Percentiles rank a stretch among this genome's conserved stretches.
phyloP scores from a whole-genome alignment of 2,797 vertebrate species.

The Ambastaia sidthimunki region DNA sequence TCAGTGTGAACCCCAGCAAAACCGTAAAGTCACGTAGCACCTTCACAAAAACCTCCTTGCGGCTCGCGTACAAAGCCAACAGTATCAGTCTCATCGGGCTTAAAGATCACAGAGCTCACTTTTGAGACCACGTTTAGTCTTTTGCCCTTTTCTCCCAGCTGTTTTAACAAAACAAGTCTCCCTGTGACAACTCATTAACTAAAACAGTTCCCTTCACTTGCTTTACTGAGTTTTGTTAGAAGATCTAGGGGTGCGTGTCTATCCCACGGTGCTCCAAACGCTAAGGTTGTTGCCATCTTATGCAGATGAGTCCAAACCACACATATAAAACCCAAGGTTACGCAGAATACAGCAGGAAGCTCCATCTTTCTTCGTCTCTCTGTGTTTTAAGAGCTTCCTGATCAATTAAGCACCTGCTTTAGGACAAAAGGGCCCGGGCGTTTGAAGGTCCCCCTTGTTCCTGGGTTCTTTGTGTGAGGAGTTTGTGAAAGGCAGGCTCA shows the following conservation, averaged over 20 bases:
- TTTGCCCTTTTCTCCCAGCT: neutral
- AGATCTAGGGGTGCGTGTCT: conserved; percentile 24
- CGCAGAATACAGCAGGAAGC: conserved; percentile 32
- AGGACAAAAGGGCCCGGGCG: conserved; percentile 57
- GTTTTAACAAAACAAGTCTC: conserved; percentile 45
- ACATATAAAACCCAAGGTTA: conserved; percentile 32
- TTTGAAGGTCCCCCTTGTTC: conserved; percentile 61
- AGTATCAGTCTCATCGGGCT: neutral
- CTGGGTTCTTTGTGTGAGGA: conserved; percentile 27
- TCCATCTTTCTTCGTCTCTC: conserved; percentile 48
- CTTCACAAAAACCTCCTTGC: neutral
- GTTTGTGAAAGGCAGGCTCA: conserved; percentile 49
- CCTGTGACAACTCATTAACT: conserved; percentile 39
- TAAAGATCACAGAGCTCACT: neutral
- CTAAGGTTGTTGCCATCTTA: too few relatives aligned
- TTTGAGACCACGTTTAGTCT: neutral
- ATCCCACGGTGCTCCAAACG: conserved; percentile 43
- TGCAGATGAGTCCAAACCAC: conserved; percentile 47
- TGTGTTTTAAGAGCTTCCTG: conserved; percentile 58
- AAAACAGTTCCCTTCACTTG: conserved; percentile 26
- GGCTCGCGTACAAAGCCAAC: neutral
- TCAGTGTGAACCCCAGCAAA: neutral
- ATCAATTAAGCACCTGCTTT: conserved; percentile 68
- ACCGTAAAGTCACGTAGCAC: neutral
- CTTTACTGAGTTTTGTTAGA: conserved; percentile 1